Base-by-base conservation (phyloP, 2,888 invertebrate species). In the Harpalus rufipes region DNA sequence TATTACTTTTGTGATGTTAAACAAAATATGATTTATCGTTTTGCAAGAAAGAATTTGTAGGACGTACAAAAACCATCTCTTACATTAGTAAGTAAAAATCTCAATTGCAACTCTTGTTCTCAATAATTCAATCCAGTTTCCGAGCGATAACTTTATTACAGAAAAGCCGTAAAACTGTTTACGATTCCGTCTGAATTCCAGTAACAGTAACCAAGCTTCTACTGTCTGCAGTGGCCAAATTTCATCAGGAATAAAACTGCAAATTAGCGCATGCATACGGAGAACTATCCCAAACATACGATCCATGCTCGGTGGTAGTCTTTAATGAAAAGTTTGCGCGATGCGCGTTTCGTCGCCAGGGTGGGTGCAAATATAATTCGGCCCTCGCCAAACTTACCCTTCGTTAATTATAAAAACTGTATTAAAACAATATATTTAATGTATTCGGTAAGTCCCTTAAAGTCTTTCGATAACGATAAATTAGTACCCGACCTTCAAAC, bases 241-340 rank as follows among this genome's bases (percentile, higher is more conserved):
- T 78, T 58, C 39, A 78, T 78, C 25, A 58, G 21, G 25, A 58
- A 78, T 78, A 78, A 78, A 78, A 78, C 32, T 58, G 56, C 41
- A 58, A 78, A 78, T 78, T 78, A 78, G 78, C 58, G 58, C 56
- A 58, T 78, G 78, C 72, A 74, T 74, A 44, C 41, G 72, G 18
- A 12, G 7, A 74, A 74, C 72, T 74, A 74, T 44, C 72, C 72
- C 44, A 74, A 74, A 74, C 72, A 74, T 18, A 74, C 44, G 41
- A 74, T 21, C 12, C 21, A 0, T 25, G 12, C 7, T 21, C 59
- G 25, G 68, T 14, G 14, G 68, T 1, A 16, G 68, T 44, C 72
- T 44, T 81, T 82, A 82, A 82, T 82, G 82, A 82, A 82, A 82
- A 72, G 56, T 82, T 81, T 58, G 82, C 10, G 80, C 80, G 63